Conservation (phyloP, 2,113 vertebrate genomes). For the Dryoscopus gambensis region DNA sequence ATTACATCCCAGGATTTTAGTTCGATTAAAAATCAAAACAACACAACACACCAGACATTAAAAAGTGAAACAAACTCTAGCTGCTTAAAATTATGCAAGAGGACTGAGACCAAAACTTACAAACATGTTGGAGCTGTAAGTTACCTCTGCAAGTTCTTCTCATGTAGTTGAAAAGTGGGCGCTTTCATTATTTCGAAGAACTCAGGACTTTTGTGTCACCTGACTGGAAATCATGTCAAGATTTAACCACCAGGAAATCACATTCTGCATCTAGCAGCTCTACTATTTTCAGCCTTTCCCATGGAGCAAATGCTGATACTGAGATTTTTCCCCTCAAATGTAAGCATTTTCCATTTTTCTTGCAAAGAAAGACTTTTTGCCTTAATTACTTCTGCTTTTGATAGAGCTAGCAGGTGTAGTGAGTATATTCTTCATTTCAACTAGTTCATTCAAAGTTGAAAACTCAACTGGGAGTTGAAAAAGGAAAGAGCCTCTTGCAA, state of each 20-base stretch:
- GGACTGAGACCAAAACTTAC: neutral
- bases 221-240: neutral
- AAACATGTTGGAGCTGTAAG: neutral
- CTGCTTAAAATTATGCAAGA: neutral
- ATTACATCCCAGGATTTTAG: neutral
- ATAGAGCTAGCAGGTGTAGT: neutral
- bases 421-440: neutral
- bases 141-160: neutral
- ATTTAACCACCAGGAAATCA: neutral
- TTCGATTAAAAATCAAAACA: neutral
- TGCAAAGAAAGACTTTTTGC: neutral
- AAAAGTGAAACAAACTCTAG: neutral
- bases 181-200: neutral
- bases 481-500: neutral
- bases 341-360: slow-evolving; percentile 10
- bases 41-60: neutral
- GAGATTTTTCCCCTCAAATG: neutral
- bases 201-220: neutral
- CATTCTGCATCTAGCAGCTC: neutral
- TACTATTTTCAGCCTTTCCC: neutral
- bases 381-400: slow-evolving; percentile 25
- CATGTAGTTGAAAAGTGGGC: neutral
- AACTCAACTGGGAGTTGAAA: neutral
- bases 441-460: slow-evolving; percentile 17
- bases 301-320: neutral